Conservation (phyloP, 1,140 invertebrate species). For the Drosophila willistoni region DNA sequence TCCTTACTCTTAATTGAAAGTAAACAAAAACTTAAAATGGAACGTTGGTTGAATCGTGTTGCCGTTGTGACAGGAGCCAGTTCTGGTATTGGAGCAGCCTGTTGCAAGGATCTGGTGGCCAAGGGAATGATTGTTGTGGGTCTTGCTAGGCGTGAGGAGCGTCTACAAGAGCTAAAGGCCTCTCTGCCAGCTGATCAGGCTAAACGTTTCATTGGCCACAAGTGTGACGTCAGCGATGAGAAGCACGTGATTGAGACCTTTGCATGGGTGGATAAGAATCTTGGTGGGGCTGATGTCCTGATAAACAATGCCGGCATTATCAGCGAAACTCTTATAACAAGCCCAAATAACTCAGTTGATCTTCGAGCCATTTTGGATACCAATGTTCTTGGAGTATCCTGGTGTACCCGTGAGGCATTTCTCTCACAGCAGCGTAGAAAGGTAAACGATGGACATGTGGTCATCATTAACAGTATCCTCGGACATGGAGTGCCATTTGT, state of each 20-base stretch:
- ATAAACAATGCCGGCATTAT: constrained; percentile 87
- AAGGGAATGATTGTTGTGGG: constrained; percentile 87
- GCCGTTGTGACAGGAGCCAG: constrained; percentile 82
- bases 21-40: constrained; percentile 12
- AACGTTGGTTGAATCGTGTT: constrained; percentile 70
- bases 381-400: constrained; percentile 85
- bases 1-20: no score
- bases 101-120: constrained; percentile 82
- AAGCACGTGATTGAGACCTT: constrained; percentile 87
- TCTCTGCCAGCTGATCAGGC: constrained; percentile 37
- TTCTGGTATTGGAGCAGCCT: constrained; percentile 84
- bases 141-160: constrained; percentile 86
- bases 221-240: constrained; percentile 86
- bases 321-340: constrained; percentile 83
- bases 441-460: constrained; percentile 87
- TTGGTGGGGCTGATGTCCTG: constrained; percentile 87
- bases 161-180: constrained; percentile 84
- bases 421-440: constrained; percentile 84
- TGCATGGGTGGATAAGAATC: constrained; percentile 85
- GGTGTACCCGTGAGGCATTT: constrained; percentile 85
- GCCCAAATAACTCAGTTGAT: constrained; percentile 75
- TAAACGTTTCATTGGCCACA: constrained; percentile 33
- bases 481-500: constrained; percentile 60
- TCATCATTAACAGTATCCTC: constrained; percentile 50
- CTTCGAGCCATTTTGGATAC: constrained; percentile 64